Evolutionary conservation across 2,888 invertebrate genomes (phyloP).

Genomic region (Drosophila paranaensis): DNA sequence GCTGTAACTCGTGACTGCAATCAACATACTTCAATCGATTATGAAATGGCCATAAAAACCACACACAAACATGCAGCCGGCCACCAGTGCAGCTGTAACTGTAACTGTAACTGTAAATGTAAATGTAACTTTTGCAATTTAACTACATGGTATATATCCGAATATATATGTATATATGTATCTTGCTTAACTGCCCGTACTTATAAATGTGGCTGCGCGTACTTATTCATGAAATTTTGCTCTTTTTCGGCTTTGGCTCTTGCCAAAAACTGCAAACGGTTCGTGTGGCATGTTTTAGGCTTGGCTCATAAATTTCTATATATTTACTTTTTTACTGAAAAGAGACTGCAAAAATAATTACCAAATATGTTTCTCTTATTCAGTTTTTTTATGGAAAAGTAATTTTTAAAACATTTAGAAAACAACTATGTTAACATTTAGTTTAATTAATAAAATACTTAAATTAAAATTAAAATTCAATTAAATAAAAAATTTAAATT

Average conservation of each 20-base stretch:
- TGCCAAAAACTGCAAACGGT: background rate
- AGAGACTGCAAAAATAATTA: background rate
- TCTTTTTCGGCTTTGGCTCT: background rate
- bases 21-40: slow-evolving; percentile 58
- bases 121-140: slow-evolving; percentile 19
- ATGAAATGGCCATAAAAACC: slow-evolving; percentile 42
- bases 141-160: slow-evolving; percentile 33
- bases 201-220: slow-evolving; percentile 34
- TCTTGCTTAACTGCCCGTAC: slow-evolving; percentile 51
- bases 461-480: no score
- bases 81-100: background rate
- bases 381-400: background rate
- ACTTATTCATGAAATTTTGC: slow-evolving; percentile 6
- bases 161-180: background rate
- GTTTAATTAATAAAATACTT: no score
- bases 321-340: background rate
- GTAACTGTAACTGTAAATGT: background rate
- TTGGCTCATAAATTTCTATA: background rate
- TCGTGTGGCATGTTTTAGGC: background rate
- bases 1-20: slow-evolving; percentile 23
- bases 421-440: no score
- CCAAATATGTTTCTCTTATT: background rate
- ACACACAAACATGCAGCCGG: slow-evolving; percentile 14
- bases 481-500: no score
- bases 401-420: no score